phyloP scores from a whole-genome alignment of 2,888 invertebrate species.

The Helleia helle region DNA sequence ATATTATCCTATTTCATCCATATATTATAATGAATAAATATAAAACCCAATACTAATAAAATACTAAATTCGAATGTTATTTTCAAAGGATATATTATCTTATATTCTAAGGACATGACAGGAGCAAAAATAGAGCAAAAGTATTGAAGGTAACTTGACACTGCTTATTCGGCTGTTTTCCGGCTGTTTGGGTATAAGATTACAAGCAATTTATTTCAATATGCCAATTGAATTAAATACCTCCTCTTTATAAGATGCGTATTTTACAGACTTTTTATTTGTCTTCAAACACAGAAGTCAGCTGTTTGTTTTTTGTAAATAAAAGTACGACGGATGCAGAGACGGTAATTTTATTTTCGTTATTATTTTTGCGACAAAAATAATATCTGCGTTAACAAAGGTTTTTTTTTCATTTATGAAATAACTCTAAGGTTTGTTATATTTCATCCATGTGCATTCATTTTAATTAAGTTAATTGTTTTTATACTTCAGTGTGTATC shows the following conservation, averaged over 20 bases:
- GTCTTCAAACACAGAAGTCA: constrained; percentile 24
- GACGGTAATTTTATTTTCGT: neutral
- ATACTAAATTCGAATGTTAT: neutral
- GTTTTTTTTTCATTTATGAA: neutral
- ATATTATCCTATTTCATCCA: too few species aligned
- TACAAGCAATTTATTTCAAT: constrained; percentile 71
- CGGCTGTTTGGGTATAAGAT: constrained; percentile 71
- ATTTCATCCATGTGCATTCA: too few species aligned
- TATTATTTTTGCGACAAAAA: neutral
- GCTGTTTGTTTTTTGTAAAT: constrained; percentile 19
- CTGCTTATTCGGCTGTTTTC: constrained; percentile 68
- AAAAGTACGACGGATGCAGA: neutral
- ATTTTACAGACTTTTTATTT: constrained; percentile 46
- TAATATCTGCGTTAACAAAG: too few species aligned
- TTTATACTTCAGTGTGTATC: too few species aligned
- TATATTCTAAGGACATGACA: constrained; percentile 26
- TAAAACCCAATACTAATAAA: too few species aligned
- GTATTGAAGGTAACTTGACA: constrained; percentile 58
- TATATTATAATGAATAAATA: too few species aligned
- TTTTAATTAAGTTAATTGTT: too few species aligned
- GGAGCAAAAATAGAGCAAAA: constrained; percentile 45
- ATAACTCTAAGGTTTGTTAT: too few species aligned
- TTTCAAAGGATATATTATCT: neutral
- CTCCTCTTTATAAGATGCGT: constrained; percentile 41
- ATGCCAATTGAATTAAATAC: constrained; percentile 64